Evolutionary conservation across 2,113 vertebrate species (phyloP), one percentile per base, ranked within the genome.

Genomic region (Sebastes schlegelii): DNA sequence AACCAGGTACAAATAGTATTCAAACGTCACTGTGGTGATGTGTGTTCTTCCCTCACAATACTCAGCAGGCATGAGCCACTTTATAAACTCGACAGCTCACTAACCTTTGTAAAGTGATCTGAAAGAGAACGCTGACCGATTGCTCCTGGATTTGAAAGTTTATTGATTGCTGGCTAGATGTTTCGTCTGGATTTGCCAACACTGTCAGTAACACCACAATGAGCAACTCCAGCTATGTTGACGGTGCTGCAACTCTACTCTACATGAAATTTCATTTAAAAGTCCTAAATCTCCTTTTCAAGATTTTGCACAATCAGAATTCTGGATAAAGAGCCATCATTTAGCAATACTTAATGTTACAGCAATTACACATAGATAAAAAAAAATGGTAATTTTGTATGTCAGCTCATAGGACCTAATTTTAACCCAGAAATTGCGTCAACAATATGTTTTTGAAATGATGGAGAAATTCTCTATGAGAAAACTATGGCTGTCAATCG

Each of bases 131-230:
- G 40, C 84, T 55, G 63, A 78, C 57, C 68, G 14, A 21, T n/a
- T 26, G 52, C 14, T 55, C 12, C 48, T 49, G 40, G 68, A 74
- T 87, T 55, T 43, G 46, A 34, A 66, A 43, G 60, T 57, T 23
- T n/a, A 84, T 80, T 73, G 77, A 84, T 64, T n/a, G 42, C 23
- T 14, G 19, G 54, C 19, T 21, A 1, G 52, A 57, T 67, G 70
- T 58, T 58, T 80, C 11, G 23, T 67, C 43, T 45, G 19, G 54
- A 72, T 80, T 45, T 63, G 54, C 54, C 51, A 58, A 62, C 63
- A 17, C 48, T 60, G 64, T 68, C 54, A 72, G 58, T 79, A 67
- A 68, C 34, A 8, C 3, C 64, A 71, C 45, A 54, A n/a, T 14
- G 17, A 60, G 68, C 48, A 7, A 49, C 49, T 49, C 10, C 10